Evolutionary conservation across 2,888 invertebrate genomes (phyloP), one percentile per base, ranked within the genome.

Genomic region (Apotomis betuletana): DNA sequence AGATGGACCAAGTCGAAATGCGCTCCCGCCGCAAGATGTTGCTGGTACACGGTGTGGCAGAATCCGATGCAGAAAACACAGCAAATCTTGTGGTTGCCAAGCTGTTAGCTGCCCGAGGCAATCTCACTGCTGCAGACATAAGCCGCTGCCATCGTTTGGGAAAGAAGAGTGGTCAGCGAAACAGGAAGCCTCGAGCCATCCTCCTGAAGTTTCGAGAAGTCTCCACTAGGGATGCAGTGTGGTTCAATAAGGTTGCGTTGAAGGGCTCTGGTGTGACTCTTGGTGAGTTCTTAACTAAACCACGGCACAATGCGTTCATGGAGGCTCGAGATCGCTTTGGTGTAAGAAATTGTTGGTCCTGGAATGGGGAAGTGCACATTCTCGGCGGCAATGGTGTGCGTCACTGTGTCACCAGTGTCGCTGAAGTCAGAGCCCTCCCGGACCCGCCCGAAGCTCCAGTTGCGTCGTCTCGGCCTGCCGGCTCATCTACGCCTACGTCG

Each of bases 261-360:
- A 57, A 57, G 57, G 57, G 57, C 10, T 36, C 57, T 4, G 27
- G 57, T 57, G n/a, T n/a, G 9, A 57, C 57, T 4, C 57, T 57
- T 1, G 57, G 57, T 0, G 57, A 57, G 36, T 57, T 57, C 10
- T n/a, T 57, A 6, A 27, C 57, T 3, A 15, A 15, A 10, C 57
- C 57, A 3, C 27, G 57, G 2, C 57, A 57, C 3, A 36, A 10
- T 15, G 57, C 57, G 4, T 57, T 57, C 9, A 36, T 57, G 57
- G 36, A 36, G 9, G 57, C 57, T 3, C 57, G 57, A 1, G 57
- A 57, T 3, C 57, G 27, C 4, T 57, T 57, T 9, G 57, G 57
- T 10, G 57, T 57, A 0, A 27, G 57, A 3, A 57, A 36, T 36
- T 27, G 27, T n/a, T 27, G 27, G 57, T 27, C 57, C 36, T 57